Evolutionary conservation across 1,140 invertebrate species (phyloP), one percentile per base, ranked within the genome.

Genomic region (Lepidotrigona ventralis): DNA sequence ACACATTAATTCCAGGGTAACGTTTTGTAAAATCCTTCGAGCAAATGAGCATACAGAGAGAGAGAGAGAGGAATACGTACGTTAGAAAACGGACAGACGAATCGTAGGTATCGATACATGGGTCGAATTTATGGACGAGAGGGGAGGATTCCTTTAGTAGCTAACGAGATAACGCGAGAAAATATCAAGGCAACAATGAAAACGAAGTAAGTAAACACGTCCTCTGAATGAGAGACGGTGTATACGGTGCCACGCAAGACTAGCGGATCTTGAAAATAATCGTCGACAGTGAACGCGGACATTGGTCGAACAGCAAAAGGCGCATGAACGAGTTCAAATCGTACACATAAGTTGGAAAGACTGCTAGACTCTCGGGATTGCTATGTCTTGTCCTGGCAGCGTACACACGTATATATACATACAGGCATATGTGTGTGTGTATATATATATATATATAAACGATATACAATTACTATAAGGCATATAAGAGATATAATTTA

Each of bases 401-500:
- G 78, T 85, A 87, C 74, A 81, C 84, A 84, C 81, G 71, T 75
- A 87, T 84, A 84, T 66, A 85, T 77, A 88, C 60, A 83, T 81
- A 87, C 83, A 86, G 54, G 74, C 64, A 84, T 85, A 86, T 79
- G 72, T 85, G 85, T 85, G n/a, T n/a, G n/a, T n/a, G n/a, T n/a
- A n/a, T n/a, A n/a, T n/a, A 86, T 81, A 70, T 87, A 85, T 87
- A 85, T 74, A 86, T 85, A 83, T 80, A 89, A 86, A 90, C 64
- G 81, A 86, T 79, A 81, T 77, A 88, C 83, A 79, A 82, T 86
- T 90, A 88, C 60, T 60, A 64, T 82, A 88, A 81, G 39, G 85
- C 77, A 69, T 89, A 86, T 89, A 88, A 84, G 75, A 86, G 60
- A 87, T 81, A 89, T 89, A 89, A 80, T 86, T 89, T 89, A 87